Percentiles rank a stretch among this genome's conserved stretches.
Conservation (phyloP, 2,113 vertebrate species). For the Coryphaenoides rupestris region DNA sequence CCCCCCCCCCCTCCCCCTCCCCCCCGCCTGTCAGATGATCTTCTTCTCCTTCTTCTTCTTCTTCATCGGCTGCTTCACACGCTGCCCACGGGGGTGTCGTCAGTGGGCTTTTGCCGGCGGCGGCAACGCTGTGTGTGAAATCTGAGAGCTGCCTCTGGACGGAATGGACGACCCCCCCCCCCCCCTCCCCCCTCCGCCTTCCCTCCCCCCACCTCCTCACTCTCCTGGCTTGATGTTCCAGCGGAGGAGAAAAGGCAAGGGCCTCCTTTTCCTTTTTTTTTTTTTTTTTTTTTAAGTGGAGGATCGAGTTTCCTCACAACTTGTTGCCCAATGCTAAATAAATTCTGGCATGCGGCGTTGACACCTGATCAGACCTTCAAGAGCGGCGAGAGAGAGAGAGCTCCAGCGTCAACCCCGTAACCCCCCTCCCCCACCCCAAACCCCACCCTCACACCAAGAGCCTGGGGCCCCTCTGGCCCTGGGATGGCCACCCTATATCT, state of each 20-base stretch:
- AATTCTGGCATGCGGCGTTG: constrained; percentile 76
- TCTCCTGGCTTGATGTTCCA: too few relatives aligned
- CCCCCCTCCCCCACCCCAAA: constrained; percentile 13
- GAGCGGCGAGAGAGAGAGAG: constrained; percentile 65
- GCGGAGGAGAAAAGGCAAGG: constrained; percentile 40
- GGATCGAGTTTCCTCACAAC: constrained; percentile 75
- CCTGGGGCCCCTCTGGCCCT: neutral
- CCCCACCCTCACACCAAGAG: constrained; percentile 14
- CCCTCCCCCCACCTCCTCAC: too few relatives aligned
- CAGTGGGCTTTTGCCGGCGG: constrained; percentile 64
- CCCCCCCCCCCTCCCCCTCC: constrained; percentile 40
- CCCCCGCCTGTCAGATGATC: constrained; percentile 60
- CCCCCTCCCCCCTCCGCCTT: too few relatives aligned
- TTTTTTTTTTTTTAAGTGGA: constrained; percentile 41
- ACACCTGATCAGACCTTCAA: constrained; percentile 74
- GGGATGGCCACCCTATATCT: constrained; percentile 35
- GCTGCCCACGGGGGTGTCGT: constrained; percentile 68
- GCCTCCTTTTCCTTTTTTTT: constrained; percentile 47
- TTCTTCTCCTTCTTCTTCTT: too few relatives aligned
- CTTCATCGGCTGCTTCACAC: constrained; percentile 52
- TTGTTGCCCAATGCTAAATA: constrained; percentile 81
- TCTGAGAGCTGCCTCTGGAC: constrained; percentile 56
- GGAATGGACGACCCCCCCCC: constrained; percentile 43
- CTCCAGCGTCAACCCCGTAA: constrained; percentile 55
- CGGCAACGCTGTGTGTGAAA: constrained; percentile 75